Conservation (phyloP, 2,797 vertebrate genomes). For the Pipistrellus pipistrellus region DNA sequence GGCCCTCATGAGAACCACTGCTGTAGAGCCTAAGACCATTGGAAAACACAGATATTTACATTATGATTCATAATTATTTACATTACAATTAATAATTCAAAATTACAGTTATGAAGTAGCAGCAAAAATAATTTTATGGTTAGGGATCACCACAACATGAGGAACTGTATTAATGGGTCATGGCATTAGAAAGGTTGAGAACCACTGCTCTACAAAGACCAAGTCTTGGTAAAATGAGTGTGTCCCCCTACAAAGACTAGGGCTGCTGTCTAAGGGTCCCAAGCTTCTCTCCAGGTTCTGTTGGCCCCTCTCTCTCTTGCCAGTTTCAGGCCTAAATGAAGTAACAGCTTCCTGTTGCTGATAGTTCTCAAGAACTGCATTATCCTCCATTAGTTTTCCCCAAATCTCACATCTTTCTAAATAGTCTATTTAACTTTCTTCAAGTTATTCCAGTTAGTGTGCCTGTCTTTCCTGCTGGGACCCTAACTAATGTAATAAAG, state of each 20-base stretch:
- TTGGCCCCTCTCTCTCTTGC: background rate
- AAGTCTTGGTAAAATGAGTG: background rate
- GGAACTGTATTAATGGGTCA: no score
- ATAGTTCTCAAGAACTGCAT: background rate
- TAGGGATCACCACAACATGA: no score
- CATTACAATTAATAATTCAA: no score
- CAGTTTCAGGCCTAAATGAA: background rate
- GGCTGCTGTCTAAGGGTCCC: rapidly evolving
- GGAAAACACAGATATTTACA: no score
- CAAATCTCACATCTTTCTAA: background rate
- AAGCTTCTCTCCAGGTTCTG: background rate
- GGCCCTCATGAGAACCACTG: no score
- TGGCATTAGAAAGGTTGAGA: no score
- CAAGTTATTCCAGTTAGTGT: background rate
- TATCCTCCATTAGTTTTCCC: background rate
- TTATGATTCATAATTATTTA: no score
- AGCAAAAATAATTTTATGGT: no score
- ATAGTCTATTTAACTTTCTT: background rate
- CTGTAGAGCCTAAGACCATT: no score
- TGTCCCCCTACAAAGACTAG: background rate
- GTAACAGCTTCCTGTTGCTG: background rate
- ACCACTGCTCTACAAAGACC: background rate
- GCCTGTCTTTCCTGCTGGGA: background rate
- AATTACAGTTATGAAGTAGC: no score
- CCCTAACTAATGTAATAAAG: background rate